Percentiles rank a stretch among this genome's conserved stretches.
phyloP scores from a whole-genome alignment of 1,140 invertebrate species.

The Ceratosolen solmsi region DNA sequence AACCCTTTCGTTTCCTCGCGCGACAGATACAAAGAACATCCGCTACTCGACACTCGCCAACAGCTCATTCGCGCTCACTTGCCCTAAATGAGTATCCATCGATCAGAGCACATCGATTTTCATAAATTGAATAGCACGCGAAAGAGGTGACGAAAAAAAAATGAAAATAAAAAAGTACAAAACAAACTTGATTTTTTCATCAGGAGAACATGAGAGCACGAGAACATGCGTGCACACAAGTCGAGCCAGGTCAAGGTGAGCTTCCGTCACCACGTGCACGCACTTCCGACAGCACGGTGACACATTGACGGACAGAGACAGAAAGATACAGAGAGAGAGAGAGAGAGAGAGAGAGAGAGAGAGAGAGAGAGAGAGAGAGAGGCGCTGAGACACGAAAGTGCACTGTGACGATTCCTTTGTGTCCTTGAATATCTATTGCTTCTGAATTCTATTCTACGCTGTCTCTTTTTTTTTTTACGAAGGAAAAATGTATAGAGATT shows the following conservation, averaged over 20 bases:
- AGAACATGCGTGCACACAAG: not conserved
- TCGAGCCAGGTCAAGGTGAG: not conserved
- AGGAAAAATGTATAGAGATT: no score
- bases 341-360: not conserved
- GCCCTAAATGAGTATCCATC: no score
- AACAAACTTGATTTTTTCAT: slow-evolving; percentile 64
- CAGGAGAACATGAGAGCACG: slow-evolving; percentile 57
- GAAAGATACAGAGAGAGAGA: not conserved
- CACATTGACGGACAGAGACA: not conserved
- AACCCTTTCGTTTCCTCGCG: slow-evolving; percentile 52
- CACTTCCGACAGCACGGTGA: not conserved
- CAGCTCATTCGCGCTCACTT: no score
- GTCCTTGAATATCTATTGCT: not conserved
- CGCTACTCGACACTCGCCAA: no score
- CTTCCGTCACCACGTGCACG: slow-evolving; percentile 20
- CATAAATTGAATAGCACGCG: not conserved
- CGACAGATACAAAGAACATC: not conserved
- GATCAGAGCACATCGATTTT: not conserved
- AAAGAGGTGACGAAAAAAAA: slow-evolving; percentile 12
- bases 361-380: not conserved
- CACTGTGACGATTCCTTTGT: not conserved
- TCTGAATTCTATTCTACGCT: no score
- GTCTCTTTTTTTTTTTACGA: no score
- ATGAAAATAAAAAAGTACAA: slow-evolving; percentile 58
- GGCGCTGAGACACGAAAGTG: no score